Conservation (phyloP, 2,888 invertebrate species). For the Liodrosophila aerea region DNA sequence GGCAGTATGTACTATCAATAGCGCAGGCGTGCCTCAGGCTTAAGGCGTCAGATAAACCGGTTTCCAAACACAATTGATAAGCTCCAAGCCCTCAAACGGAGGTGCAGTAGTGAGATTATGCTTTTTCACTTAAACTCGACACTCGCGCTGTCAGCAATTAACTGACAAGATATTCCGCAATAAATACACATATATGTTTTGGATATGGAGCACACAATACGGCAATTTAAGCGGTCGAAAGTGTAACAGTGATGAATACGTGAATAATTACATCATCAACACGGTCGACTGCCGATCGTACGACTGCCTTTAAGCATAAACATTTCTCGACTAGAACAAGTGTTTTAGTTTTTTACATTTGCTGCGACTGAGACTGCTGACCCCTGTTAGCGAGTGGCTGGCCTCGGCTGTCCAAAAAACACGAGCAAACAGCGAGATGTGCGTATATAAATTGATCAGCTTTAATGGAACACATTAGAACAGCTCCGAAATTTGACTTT, state of each 20-base stretch:
- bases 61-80: constrained; percentile 26
- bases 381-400: constrained; percentile 43
- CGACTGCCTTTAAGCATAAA: constrained; percentile 17
- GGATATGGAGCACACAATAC: constrained; percentile 1
- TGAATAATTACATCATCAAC: constrained; percentile 45
- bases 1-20: neutral
- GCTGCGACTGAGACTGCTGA: constrained; percentile 21
- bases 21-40: constrained; percentile 10
- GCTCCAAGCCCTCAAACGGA: neutral
- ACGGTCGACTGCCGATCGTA: neutral
- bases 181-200: constrained; percentile 11
- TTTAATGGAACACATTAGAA: constrained; percentile 43
- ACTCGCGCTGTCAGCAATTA: constrained; percentile 26
- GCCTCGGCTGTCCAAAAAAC: constrained; percentile 41
- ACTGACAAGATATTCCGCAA: constrained; percentile 27
- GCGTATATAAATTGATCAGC: constrained; percentile 57
- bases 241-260: constrained; percentile 36
- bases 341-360: constrained; percentile 32
- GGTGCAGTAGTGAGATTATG: constrained; percentile 26
- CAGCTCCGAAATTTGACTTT: constrained; percentile 23
- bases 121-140: constrained; percentile 24
- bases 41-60: constrained; percentile 33
- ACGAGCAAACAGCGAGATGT: constrained; percentile 27
- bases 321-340: constrained; percentile 22
- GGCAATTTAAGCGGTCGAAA: constrained; percentile 23